phyloP scores from a whole-genome alignment of 2,797 vertebrate genomes.

The Micromesistius poutassou region DNA sequence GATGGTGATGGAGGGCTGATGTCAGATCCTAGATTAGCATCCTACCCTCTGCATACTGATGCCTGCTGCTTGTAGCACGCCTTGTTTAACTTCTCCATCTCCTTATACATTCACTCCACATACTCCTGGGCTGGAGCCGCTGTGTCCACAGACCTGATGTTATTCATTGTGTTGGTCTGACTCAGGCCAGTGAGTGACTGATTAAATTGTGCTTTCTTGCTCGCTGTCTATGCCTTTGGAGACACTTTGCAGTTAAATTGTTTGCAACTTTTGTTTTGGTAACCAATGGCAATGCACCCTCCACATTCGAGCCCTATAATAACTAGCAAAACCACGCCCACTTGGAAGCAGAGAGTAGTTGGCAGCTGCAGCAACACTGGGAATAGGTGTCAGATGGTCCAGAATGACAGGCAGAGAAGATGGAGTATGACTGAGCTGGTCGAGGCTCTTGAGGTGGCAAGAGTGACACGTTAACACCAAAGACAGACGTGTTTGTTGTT shows the following conservation, averaged over 20 bases:
- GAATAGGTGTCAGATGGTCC: not conserved
- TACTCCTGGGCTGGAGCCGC: constrained; percentile 10
- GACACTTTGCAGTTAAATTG: not conserved
- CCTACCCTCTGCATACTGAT: constrained; percentile 37
- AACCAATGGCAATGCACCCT: constrained; percentile 30
- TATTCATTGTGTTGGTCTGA: constrained; percentile 45
- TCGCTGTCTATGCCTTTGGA: not conserved
- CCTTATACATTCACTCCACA: constrained; percentile 42
- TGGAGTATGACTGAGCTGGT: too few species aligned
- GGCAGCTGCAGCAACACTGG: not conserved
- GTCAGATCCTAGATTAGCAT: constrained; percentile 16
- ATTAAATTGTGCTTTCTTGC: constrained; percentile 17
- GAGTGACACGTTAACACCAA: constrained; percentile 4
- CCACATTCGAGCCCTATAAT: constrained; percentile 38
- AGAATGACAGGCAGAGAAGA: constrained; percentile 5
- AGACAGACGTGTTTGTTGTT: constrained; percentile 21
- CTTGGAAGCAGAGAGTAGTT: constrained; percentile 5
- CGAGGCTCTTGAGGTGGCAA: too few species aligned
- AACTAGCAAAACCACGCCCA: too few species aligned
- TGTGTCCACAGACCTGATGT: constrained; percentile 24
- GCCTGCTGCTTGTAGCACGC: constrained; percentile 16
- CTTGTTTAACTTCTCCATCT: constrained; percentile 23
- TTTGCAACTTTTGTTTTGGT: constrained; percentile 27
- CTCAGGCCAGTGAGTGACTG: constrained; percentile 8
- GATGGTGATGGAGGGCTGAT: not conserved